Percentiles rank a stretch among this genome's conserved stretches.
Evolutionary conservation across 1,140 invertebrate genomes (phyloP).

Genomic region (Ips nitidus): DNA sequence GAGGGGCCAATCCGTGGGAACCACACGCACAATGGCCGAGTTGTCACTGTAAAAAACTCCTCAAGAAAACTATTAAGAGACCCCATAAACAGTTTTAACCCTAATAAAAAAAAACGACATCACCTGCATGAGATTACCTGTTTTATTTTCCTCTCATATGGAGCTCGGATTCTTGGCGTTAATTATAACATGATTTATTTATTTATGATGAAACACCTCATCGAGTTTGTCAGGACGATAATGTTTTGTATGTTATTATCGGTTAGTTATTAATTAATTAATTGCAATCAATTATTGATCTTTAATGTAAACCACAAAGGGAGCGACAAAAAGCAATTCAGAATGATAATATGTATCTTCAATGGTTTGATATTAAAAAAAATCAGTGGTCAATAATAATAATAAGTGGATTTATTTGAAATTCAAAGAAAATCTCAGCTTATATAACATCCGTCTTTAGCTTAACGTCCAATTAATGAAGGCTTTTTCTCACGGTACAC

Average conservation of each 20-base stretch:
- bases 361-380: too few relatives aligned
- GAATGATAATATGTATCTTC: too few relatives aligned
- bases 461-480: conserved; percentile 10
- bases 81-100: conserved; percentile 26
- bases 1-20: conserved; percentile 30
- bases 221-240: too few relatives aligned
- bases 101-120: conserved; percentile 19
- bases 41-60: conserved; percentile 27
- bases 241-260: too few relatives aligned
- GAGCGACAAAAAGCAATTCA: too few relatives aligned
- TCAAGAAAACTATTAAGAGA: conserved; percentile 26
- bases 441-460: conserved; percentile 16
- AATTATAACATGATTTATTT: neutral
- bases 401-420: too few relatives aligned
- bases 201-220: too few relatives aligned
- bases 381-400: too few relatives aligned
- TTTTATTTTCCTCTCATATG: conserved; percentile 14
- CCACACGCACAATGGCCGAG: conserved; percentile 14
- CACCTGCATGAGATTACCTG: conserved; percentile 25
- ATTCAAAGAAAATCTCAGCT: neutral
- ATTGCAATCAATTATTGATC: too few relatives aligned
- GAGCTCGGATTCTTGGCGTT: neutral
- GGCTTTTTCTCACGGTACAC: conserved; percentile 19
- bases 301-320: too few relatives aligned
- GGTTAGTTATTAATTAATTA: too few relatives aligned